These are phyloP conservation scores for Fratercula arctica DNA, from an alignment of 2,797 vertebrate species.

Conservation along the genomic window DNA sequence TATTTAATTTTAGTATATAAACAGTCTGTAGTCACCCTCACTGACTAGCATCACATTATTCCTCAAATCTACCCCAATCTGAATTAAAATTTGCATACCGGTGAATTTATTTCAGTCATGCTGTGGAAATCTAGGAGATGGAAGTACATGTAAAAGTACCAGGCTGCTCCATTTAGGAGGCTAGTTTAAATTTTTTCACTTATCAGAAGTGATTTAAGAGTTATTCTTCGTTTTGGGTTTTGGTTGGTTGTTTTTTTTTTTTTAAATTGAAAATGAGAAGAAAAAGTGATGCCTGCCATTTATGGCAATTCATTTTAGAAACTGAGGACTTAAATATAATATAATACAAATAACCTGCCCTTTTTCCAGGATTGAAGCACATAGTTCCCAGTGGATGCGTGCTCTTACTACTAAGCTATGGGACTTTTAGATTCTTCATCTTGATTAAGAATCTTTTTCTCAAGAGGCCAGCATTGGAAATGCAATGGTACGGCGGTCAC, in stretches of 20 bases:
- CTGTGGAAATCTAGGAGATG: background rate
- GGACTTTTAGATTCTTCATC: constrained; percentile 31
- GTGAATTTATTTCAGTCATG: background rate
- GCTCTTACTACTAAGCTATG: constrained; percentile 20
- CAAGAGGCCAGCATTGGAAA: background rate
- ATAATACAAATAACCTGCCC: constrained; percentile 6
- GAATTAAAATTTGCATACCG: background rate
- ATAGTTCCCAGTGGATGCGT: background rate
- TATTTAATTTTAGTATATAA: background rate
- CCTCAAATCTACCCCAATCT: background rate
- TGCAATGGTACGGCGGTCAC: background rate
- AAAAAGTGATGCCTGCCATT: background rate
- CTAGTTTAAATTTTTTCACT: background rate
- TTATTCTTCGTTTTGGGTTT: background rate
- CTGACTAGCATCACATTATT: background rate
- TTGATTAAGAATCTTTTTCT: constrained; percentile 44
- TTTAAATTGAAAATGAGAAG: background rate
- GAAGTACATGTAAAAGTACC: background rate
- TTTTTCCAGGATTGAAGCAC: constrained; percentile 23
- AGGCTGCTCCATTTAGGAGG: background rate
- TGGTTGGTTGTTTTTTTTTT: background rate
- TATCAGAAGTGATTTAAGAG: background rate
- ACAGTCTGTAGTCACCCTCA: background rate
- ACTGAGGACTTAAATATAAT: background rate
- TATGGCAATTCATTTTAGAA: background rate